Conservation (phyloP, 2,888 invertebrate genomes). For the Barypeithes pellucidus region DNA sequence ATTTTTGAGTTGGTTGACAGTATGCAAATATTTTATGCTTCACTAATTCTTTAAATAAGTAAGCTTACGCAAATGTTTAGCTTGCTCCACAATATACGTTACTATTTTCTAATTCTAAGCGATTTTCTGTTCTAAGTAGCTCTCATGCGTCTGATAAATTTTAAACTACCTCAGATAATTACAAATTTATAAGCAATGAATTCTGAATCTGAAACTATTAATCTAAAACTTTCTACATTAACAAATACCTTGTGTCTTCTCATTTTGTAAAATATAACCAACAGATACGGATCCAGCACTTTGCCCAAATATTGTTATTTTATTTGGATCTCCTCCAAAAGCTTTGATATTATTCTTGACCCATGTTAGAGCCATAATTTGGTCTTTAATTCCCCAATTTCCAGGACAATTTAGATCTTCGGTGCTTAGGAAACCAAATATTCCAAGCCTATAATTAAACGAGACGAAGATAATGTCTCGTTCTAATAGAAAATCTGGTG, state of each 20-base stretch:
- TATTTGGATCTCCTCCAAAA: constrained; percentile 57
- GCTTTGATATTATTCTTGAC: constrained; percentile 55
- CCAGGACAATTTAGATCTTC: constrained; percentile 56
- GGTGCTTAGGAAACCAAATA: constrained; percentile 60
- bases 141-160: too few relatives aligned
- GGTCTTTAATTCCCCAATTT: constrained; percentile 58
- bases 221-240: not conserved
- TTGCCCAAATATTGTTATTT: constrained; percentile 57
- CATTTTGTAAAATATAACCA: constrained; percentile 43
- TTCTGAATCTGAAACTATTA: too few relatives aligned
- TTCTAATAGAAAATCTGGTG: constrained; percentile 64
- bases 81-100: too few relatives aligned
- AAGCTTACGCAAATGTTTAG: too few relatives aligned
- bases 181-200: too few relatives aligned
- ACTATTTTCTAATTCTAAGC: too few relatives aligned
- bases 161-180: too few relatives aligned
- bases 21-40: too few relatives aligned
- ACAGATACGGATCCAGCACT: constrained; percentile 56
- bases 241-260: constrained; percentile 39
- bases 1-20: too few relatives aligned
- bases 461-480: constrained; percentile 62
- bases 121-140: too few relatives aligned
- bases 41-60: too few relatives aligned
- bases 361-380: constrained; percentile 57
- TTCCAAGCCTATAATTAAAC: constrained; percentile 64